These are phyloP conservation scores for Chaetodon auriga DNA, from an alignment of 2,113 vertebrate species.

Conservation along the genomic window DNA sequence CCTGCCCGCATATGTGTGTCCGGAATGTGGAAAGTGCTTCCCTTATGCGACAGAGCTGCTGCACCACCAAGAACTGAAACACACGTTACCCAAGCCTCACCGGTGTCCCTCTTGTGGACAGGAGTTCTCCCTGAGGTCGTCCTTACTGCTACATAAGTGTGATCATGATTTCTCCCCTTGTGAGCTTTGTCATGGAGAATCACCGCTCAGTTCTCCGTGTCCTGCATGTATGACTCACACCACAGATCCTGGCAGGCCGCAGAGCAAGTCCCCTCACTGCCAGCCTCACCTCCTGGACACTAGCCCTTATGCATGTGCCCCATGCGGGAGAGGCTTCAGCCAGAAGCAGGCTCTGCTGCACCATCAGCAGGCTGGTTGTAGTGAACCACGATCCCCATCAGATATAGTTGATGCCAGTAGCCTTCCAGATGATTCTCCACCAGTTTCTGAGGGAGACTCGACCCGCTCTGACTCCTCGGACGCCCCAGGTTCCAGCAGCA, in stretches of 20 bases:
- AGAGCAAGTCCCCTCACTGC: slow-evolving; percentile 41
- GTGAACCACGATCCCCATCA: slow-evolving; percentile 23
- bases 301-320: slow-evolving; percentile 76
- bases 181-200: slow-evolving; percentile 46
- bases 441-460: slow-evolving; percentile 52
- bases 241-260: slow-evolving; percentile 19
- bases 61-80: slow-evolving; percentile 70
- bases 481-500: slow-evolving; percentile 28
- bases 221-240: slow-evolving; percentile 1
- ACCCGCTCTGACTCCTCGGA: slow-evolving; percentile 54
- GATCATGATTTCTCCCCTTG: slow-evolving; percentile 10
- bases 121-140: slow-evolving; percentile 78
- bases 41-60: slow-evolving; percentile 45
- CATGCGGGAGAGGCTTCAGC: slow-evolving; percentile 77
- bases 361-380: slow-evolving; percentile 80
- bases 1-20: slow-evolving; percentile 37
- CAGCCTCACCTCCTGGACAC: slow-evolving; percentile 63
- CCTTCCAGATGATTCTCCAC: slow-evolving; percentile 43
- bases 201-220: slow-evolving; percentile 47
- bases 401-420: slow-evolving; percentile 23
- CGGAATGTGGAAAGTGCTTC: slow-evolving; percentile 73
- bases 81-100: slow-evolving; percentile 77
- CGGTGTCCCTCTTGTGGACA: slow-evolving; percentile 73
- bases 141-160: slow-evolving; percentile 78
- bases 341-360: slow-evolving; percentile 81